Percentiles rank a stretch among this genome's conserved stretches.
Evolutionary conservation across 1,140 invertebrate genomes (phyloP).

Genomic region (Procambarus virginalis): DNA sequence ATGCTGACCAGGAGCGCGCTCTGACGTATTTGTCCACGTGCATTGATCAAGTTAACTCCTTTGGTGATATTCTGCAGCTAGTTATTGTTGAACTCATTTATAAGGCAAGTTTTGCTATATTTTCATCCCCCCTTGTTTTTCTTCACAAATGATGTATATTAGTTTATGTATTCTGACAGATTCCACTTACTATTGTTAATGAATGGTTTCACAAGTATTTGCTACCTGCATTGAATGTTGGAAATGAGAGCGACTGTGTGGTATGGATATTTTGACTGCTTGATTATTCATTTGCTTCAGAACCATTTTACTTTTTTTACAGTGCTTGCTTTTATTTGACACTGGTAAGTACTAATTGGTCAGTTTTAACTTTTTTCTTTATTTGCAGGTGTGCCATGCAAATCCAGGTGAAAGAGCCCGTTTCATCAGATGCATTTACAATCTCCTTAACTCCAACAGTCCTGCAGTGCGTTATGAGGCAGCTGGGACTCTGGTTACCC

Average conservation of each 20-base stretch:
- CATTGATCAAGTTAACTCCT: constrained; percentile 94
- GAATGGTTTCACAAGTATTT: no score
- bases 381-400: constrained; percentile 89
- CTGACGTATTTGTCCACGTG: constrained; percentile 94
- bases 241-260: no score
- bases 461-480: constrained; percentile 98
- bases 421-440: constrained; percentile 99
- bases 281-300: no score
- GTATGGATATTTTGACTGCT: no score
- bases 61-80: constrained; percentile 98
- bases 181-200: no score
- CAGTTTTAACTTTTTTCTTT: no score
- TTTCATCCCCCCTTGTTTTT: not conserved
- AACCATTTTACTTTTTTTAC: no score
- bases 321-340: no score
- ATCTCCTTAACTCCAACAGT: constrained; percentile 95
- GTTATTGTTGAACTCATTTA: constrained; percentile 99
- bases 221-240: no score
- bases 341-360: no score
- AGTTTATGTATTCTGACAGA: no score
- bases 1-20: constrained; percentile 95
- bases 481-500: constrained; percentile 98
- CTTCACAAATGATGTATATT: no score
- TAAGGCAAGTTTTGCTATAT: constrained; percentile 82
- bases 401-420: constrained; percentile 97